Evolutionary conservation across 2,797 vertebrate species (phyloP).

Genomic region (Oreochromis grahami): DNA sequence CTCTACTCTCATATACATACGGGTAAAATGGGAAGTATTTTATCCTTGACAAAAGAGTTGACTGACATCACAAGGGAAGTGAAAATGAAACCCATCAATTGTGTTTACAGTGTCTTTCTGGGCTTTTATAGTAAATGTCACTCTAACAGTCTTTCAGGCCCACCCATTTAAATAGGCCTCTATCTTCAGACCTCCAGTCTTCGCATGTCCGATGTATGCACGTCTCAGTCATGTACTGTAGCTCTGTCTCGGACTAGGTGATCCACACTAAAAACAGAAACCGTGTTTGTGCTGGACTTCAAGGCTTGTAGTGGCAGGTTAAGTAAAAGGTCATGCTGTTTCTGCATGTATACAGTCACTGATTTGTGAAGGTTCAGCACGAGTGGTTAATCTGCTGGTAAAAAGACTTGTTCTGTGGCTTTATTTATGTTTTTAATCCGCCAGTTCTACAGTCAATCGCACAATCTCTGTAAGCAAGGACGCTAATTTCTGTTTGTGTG

Average conservation of each 20-base stretch:
- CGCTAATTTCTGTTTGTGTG: not conserved
- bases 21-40: slow-evolving; percentile 34
- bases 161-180: not conserved
- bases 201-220: not conserved
- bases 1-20: not conserved
- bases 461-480: not conserved
- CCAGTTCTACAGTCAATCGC: not conserved
- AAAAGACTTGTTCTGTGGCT: not conserved
- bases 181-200: not conserved
- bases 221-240: not conserved
- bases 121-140: not conserved
- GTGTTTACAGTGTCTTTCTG: not conserved
- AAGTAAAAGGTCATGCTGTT: not conserved
- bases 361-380: not conserved
- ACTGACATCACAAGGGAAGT: slow-evolving; percentile 34
- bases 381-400: not conserved
- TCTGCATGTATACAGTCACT: not conserved
- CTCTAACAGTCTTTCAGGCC: not conserved
- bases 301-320: not conserved
- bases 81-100: slow-evolving; percentile 30
- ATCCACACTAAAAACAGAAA: not conserved
- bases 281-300: not conserved
- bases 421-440: not conserved
- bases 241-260: not conserved
- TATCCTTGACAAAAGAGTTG: not conserved